Evolutionary conservation across 2,888 invertebrate genomes (phyloP).

Genomic region (Seira ritae): DNA sequence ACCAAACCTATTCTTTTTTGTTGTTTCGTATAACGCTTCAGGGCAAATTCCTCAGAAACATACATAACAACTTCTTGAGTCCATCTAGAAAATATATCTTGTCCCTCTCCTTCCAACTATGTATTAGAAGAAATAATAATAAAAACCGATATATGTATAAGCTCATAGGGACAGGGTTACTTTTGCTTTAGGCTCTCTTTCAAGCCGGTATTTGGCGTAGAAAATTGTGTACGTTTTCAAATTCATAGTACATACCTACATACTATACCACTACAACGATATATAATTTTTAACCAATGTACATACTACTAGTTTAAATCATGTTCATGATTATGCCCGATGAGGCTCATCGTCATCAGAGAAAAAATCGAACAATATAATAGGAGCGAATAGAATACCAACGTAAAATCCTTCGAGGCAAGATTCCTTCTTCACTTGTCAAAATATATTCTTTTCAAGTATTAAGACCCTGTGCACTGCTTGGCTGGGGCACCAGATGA

Average conservation of each 20-base stretch:
- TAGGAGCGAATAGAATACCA: too few relatives aligned
- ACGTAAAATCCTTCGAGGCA: conserved; percentile 51
- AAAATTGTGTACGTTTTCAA: not conserved
- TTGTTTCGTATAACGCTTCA: conserved; percentile 41
- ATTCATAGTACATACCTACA: not conserved
- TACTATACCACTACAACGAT: not conserved
- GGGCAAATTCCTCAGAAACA: conserved; percentile 71
- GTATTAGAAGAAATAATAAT: not conserved
- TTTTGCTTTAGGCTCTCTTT: not conserved
- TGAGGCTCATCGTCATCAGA: conserved; percentile 15
- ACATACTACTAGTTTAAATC: not conserved
- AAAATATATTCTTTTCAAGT: not conserved
- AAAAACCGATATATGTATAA: too few relatives aligned
- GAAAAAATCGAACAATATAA: conserved; percentile 35
- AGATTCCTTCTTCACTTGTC: conserved; percentile 41
- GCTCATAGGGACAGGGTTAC: not conserved
- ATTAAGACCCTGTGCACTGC: not conserved
- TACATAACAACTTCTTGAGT: conserved; percentile 54
- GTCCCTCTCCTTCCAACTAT: not conserved
- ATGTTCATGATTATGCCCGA: not conserved
- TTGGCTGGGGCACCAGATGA: too few relatives aligned
- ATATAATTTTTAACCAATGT: not conserved
- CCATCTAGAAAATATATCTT: not conserved
- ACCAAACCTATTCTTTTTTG: conserved; percentile 49
- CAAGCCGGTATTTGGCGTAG: not conserved